Conservation (phyloP, 2,797 vertebrate genomes). For the Mergus octosetaceus region DNA sequence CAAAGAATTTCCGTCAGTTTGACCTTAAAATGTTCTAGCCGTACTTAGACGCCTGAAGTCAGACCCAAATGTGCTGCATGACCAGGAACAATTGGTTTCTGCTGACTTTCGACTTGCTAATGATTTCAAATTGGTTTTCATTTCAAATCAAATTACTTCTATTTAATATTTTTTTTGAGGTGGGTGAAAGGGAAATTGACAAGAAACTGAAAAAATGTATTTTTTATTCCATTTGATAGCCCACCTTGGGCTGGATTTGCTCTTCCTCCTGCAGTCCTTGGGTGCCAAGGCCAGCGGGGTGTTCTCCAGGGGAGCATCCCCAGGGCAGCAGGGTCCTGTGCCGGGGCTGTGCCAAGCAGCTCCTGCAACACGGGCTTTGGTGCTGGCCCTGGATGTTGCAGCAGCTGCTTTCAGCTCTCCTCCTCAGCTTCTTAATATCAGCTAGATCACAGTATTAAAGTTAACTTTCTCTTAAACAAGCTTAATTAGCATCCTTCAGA, state of each 20-base stretch:
- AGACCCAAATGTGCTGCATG: background rate
- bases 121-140: background rate
- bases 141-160: constrained; percentile 26
- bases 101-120: constrained; percentile 12
- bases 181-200: background rate
- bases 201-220: background rate
- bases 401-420: background rate
- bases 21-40: constrained; percentile 2
- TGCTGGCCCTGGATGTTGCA: fast-evolving
- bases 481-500: constrained; percentile 77
- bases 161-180: background rate
- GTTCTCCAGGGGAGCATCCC: background rate
- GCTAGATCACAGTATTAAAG: constrained; percentile 63
- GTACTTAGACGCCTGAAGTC: background rate
- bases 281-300: background rate
- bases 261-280: background rate
- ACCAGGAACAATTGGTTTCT: background rate
- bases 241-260: background rate
- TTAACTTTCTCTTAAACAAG: constrained; percentile 77
- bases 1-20: background rate
- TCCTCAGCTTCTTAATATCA: constrained; percentile 38
- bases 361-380: fast-evolving
- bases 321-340: fast-evolving
- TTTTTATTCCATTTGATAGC: background rate
- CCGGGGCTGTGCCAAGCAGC: background rate